phyloP scores from a whole-genome alignment of 2,113 vertebrate species.

The Cnemophilus loriae region DNA sequence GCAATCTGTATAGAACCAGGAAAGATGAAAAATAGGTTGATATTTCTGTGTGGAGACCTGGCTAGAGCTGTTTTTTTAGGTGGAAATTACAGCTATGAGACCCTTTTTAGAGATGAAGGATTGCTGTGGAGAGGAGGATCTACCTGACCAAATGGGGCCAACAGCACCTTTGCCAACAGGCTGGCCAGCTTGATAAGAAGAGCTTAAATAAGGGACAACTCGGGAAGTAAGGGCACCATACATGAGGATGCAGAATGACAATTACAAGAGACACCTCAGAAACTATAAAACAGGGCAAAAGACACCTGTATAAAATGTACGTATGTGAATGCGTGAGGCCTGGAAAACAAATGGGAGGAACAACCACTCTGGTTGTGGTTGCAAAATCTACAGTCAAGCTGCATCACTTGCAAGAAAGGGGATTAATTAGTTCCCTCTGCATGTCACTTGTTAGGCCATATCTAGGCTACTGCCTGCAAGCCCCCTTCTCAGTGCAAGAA shows the following conservation, averaged over 20 bases:
- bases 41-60: background rate
- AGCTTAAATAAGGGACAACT: background rate
- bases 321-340: background rate
- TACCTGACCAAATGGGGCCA: background rate
- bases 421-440: background rate
- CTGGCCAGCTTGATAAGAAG: background rate
- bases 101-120: background rate
- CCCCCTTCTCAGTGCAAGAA: background rate
- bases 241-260: background rate
- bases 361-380: background rate
- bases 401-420: background rate
- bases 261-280: background rate
- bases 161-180: background rate
- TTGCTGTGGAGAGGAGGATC: background rate
- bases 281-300: background rate
- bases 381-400: background rate
- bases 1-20: background rate
- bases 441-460: fast-evolving
- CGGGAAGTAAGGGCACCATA: background rate
- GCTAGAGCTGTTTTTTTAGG: background rate
- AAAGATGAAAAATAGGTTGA: background rate
- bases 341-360: background rate
- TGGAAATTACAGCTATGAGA: background rate
- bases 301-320: background rate
- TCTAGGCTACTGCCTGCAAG: background rate